Base-by-base conservation (phyloP, 2,797 vertebrate genomes). In the Oophaga sylvatica region DNA sequence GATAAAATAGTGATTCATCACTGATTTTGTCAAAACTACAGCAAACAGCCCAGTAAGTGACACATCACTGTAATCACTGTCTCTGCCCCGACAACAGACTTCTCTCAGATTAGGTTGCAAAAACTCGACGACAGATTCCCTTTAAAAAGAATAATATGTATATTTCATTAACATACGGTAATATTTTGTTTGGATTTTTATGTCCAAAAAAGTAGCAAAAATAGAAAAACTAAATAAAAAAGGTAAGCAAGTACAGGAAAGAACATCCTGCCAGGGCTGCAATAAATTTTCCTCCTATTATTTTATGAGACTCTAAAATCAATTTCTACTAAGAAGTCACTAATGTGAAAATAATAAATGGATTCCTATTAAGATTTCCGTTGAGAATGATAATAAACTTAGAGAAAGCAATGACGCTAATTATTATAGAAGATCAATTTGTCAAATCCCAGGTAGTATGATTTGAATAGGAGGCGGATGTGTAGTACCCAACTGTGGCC, bases 251-350 rank as follows among this genome's bases (percentile, higher is more conserved):
- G 22, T 26, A 57, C 16, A 35, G 57, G 63, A 13, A 26, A 70
- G 65, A 70, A 70, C 35, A 31, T 70, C 19, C 20, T 31, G 81
- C 1, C 48, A 82, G n/a, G n/a, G 63, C 11, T 31, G n/a, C 45
- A 56, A 71, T 83, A 83, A 57, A 83, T 83, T 83, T 70, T 70
- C 7, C 80, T 68, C 41, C 65, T 83, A 83, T 83, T 83, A 83
- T 83, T 83, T 83, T 83, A 82, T 82, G 56, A 82, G 65, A 82
- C 81, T 82, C 65, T 70, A 82, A 56, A 82, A 82, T 82, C 81
- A 70, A 82, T 82, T 82, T 67, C 65, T 56, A 83, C 65, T 53
- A 70, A 83, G 81, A 71, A 83, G 65, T 70, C 48, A 83, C 65
- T 70, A 83, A 83, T 70, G 81, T 19, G 65, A 70, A 70, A 29